Percentiles rank a stretch among this genome's conserved stretches.
These are phyloP conservation scores for Trinorchestia longiramus DNA, from an alignment of 1,140 invertebrate genomes.

Conservation along the genomic window DNA sequence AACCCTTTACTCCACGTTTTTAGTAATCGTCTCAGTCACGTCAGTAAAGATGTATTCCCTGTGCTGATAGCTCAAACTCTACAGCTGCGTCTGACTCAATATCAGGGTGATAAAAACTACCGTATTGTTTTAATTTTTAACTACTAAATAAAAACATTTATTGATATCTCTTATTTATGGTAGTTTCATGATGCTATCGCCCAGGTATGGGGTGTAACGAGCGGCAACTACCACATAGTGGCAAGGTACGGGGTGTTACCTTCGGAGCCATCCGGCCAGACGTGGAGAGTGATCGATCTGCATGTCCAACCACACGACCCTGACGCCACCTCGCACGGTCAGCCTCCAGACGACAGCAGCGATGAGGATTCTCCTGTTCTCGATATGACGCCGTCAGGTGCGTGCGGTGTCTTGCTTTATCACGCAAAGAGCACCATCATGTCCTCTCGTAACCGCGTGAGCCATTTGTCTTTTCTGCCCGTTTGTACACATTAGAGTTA, in stretches of 20 bases:
- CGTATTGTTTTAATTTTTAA: too few relatives aligned
- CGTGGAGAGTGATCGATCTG: constrained; percentile 77
- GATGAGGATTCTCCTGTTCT: background rate
- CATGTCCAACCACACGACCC: constrained; percentile 49
- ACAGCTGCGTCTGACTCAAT: too few relatives aligned
- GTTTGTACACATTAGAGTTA: too few relatives aligned
- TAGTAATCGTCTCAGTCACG: too few relatives aligned
- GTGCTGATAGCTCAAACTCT: too few relatives aligned
- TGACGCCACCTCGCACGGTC: background rate
- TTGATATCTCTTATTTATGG: background rate
- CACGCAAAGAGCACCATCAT: background rate
- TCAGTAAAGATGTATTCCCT: too few relatives aligned
- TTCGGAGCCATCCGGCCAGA: constrained; percentile 86
- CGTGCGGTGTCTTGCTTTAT: background rate
- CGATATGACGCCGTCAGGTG: constrained; percentile 43
- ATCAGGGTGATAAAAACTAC: too few relatives aligned
- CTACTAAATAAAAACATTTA: too few relatives aligned
- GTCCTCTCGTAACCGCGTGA: too few relatives aligned
- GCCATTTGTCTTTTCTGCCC: too few relatives aligned
- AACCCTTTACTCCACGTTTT: too few relatives aligned
- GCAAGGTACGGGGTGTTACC: constrained; percentile 82
- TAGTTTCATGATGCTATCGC: background rate
- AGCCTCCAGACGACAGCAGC: background rate
- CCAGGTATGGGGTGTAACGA: constrained; percentile 75
- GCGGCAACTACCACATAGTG: constrained; percentile 81